These are phyloP conservation scores for Equus przewalskii DNA, from an alignment of 2,113 vertebrate species.

Conservation along the genomic window DNA sequence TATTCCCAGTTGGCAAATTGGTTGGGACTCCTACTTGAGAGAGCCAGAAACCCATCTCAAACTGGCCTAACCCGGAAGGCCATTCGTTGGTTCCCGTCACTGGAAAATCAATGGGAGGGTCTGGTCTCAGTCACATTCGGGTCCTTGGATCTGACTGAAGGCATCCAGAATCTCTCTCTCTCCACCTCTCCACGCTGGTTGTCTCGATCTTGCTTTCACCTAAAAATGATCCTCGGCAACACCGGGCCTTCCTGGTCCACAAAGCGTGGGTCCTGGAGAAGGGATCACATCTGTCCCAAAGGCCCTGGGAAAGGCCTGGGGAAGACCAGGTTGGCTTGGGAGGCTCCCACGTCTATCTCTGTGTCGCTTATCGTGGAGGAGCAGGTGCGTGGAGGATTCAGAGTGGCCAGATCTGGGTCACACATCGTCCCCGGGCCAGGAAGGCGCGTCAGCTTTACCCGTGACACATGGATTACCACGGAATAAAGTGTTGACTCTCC, in stretches of 20 bases:
- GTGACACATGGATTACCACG: background rate
- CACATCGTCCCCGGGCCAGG: rapidly evolving
- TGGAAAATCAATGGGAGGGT: background rate
- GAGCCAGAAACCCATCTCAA: background rate
- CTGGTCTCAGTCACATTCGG: background rate
- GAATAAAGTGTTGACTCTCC: background rate
- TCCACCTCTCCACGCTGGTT: too few relatives aligned
- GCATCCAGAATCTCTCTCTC: background rate
- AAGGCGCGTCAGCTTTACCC: background rate
- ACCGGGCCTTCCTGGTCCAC: background rate
- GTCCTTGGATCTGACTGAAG: background rate
- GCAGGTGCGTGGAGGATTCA: too few relatives aligned
- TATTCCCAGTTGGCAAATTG: background rate
- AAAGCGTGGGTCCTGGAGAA: background rate
- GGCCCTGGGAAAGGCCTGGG: background rate
- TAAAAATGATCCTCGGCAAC: background rate
- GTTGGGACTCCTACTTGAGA: background rate
- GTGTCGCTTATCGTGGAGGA: rapidly evolving
- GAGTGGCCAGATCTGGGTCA: background rate
- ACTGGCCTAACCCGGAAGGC: background rate
- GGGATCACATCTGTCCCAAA: background rate
- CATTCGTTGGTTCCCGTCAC: rapidly evolving
- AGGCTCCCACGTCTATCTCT: background rate
- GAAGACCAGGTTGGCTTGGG: background rate
- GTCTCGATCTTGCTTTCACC: background rate